phyloP scores from a whole-genome alignment of 2,113 vertebrate genomes.

The Pachypanchax playfairii region DNA sequence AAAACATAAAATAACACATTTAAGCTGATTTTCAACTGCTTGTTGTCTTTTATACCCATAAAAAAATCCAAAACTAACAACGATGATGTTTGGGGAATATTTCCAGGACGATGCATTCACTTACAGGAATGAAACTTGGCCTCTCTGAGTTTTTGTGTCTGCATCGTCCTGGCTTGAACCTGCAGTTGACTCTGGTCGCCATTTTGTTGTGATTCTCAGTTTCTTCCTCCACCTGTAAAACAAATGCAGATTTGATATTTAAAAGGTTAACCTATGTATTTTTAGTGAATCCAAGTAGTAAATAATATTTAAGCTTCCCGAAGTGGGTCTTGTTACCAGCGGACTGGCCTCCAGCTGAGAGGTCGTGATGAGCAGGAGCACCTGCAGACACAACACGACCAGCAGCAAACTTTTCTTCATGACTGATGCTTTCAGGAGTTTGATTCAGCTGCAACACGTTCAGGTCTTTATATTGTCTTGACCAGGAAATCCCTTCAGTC shows the following conservation, averaged over 20 bases:
- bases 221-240: constrained; percentile 4
- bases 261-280: too few relatives aligned
- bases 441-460: neutral
- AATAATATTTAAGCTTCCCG: neutral
- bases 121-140: neutral
- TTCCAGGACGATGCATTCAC: too few relatives aligned
- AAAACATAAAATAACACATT: neutral
- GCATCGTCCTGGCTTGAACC: neutral
- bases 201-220: neutral
- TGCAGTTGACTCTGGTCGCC: neutral
- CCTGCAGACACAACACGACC: constrained; percentile 52
- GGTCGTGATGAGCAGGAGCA: constrained; percentile 44
- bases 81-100: neutral
- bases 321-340: neutral
- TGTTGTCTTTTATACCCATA: neutral
- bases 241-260: neutral
- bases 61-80: neutral
- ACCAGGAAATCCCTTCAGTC: neutral
- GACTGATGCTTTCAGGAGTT: constrained; percentile 4
- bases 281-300: too few relatives aligned
- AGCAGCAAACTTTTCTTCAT: constrained; percentile 48
- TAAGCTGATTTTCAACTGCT: neutral
- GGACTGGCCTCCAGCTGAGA: neutral
- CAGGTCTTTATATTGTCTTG: constrained; percentile 5
- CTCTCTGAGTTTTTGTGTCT: neutral